These are phyloP conservation scores for Malurus cyaneus DNA, from an alignment of 2,113 vertebrate genomes.

Conservation along the genomic window DNA sequence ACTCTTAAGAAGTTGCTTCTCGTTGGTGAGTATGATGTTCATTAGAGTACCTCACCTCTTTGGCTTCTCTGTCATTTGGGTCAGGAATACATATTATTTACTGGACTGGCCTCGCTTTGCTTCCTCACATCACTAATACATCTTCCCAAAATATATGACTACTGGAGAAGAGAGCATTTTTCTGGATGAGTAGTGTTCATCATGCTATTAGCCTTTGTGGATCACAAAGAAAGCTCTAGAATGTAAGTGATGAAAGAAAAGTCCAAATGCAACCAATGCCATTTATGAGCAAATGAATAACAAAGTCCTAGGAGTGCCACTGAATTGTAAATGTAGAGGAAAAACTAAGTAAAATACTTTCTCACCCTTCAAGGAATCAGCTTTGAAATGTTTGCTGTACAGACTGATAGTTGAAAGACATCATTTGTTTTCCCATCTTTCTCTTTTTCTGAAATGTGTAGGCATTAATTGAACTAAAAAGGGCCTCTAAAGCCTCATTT, in stretches of 20 bases:
- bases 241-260: not conserved
- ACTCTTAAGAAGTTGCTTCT: not conserved
- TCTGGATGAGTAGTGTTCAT: not conserved
- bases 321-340: not conserved
- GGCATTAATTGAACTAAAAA: not conserved
- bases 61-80: not conserved
- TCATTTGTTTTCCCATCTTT: not conserved
- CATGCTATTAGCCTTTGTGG: not conserved
- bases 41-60: not conserved
- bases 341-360: not conserved
- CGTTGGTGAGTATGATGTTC: not conserved
- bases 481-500: not conserved
- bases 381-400: not conserved
- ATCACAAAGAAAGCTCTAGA: not conserved
- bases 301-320: not conserved
- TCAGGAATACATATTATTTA: not conserved
- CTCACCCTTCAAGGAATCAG: not conserved
- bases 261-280: not conserved
- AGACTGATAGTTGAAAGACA: not conserved
- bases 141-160: not conserved
- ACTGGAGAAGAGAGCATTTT: not conserved
- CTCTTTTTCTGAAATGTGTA: not conserved
- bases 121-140: not conserved
- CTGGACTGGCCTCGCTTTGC: not conserved
- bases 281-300: not conserved